Evolutionary conservation across 2,888 invertebrate species (phyloP).

Genomic region (Lacanobia wlatinum): DNA sequence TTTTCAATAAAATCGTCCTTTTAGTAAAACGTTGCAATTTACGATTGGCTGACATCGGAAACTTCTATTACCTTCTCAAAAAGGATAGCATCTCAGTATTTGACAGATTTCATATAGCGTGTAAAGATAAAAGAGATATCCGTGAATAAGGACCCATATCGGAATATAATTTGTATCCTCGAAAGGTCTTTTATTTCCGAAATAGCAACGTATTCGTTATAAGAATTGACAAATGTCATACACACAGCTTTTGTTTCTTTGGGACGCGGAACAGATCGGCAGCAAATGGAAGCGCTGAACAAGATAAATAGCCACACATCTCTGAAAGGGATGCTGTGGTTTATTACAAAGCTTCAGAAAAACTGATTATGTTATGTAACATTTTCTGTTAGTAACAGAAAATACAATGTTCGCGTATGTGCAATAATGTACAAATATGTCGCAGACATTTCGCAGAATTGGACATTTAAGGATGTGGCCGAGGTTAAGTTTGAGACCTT

Average conservation of each 20-base stretch:
- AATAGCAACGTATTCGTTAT: slow-evolving; percentile 64
- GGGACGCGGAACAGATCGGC: slow-evolving; percentile 11
- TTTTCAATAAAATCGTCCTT: slow-evolving; percentile 32
- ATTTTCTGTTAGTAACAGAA: background rate
- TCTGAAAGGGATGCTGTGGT: slow-evolving; percentile 3
- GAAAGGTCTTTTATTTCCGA: slow-evolving; percentile 63
- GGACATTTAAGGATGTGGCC: no score
- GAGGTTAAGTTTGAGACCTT: no score
- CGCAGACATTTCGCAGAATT: no score
- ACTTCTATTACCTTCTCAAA: slow-evolving; percentile 35
- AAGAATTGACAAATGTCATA: slow-evolving; percentile 71
- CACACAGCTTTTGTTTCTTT: slow-evolving; percentile 50
- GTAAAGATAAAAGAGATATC: slow-evolving; percentile 44
- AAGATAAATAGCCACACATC: slow-evolving; percentile 28
- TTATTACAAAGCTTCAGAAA: slow-evolving; percentile 21
- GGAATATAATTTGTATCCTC: slow-evolving; percentile 56
- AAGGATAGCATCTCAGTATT: slow-evolving; percentile 36
- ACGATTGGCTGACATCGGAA: slow-evolving; percentile 15
- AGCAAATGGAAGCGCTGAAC: slow-evolving; percentile 39
- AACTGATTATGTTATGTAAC: slow-evolving; percentile 8
- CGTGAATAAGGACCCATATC: slow-evolving; percentile 57
- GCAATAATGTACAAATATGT: no score
- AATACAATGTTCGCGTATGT: background rate
- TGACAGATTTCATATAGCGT: slow-evolving; percentile 52
- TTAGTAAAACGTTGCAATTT: slow-evolving; percentile 19